Base-by-base conservation (phyloP, 1,140 invertebrate genomes). In the Hylaeus anthracinus region DNA sequence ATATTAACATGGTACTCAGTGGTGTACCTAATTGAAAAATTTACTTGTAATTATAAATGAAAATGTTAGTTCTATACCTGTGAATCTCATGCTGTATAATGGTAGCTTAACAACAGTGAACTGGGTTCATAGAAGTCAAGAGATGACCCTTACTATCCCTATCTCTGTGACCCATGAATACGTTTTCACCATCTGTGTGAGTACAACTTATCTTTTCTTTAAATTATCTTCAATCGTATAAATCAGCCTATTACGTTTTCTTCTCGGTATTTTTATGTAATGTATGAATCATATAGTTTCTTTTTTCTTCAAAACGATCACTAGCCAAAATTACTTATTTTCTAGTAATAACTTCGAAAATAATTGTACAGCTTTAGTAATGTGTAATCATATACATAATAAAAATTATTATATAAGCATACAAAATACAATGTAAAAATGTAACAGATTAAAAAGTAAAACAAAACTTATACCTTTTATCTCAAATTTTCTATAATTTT, bases 111-210 rank as follows among this genome's bases (percentile, higher is more conserved):
- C 69, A 79, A 84, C 87, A 90, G 74, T 81, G 78, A 83, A 92
- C 90, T 92, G 89, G 88, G 85, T 89, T 91, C 85, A 90, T 83
- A 72, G 72, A 89, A 92, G 89, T 90, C 89, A 87, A 88, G 84
- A 86, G 91, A 92, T 92, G 90, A 92, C 91, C 91, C 86, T 88
- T 85, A 84, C 81, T 84, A 76, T 86, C 85, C 81, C 85, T 91
- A 91, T 91, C 90, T 86, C 63, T 75, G 69, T 90, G 85, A 90
- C 88, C 88, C 85, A 89, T 81, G 86, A 86, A 84, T 86, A 84
- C 84, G 73, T 56, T 41, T 73, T 83, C 75, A 82, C 77, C 67
- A 84, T 76, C 74, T 74, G 78, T 89, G 82, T 88, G 81, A 71
- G 86, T 88, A 82, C 73, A 74, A 88, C 86, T 89, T 88, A 87